Base-by-base conservation (phyloP, 2,797 vertebrate species). In the Tapera naevia region DNA sequence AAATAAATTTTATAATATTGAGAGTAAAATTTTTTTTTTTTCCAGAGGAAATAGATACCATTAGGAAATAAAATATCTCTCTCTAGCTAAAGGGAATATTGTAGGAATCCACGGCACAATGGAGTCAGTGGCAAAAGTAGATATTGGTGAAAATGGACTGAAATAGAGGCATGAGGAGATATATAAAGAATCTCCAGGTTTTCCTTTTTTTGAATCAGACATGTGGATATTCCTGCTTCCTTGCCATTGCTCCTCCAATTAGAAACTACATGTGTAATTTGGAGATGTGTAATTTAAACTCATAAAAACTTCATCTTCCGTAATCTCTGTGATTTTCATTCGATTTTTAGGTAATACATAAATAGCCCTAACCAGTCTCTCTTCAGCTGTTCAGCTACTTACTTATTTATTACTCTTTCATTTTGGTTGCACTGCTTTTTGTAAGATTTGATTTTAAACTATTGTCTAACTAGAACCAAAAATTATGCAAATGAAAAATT, bases 401-500 rank as follows among this genome's bases (percentile, higher is more conserved):
- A 95, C 50, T 93, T 97, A 95, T 93, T 95, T 97, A 96, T 91
- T 91, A 48, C 53, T 41, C 67, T 95, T 88, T 91, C 92, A 89
- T 88, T 91, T 95, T 73, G 37, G 21, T 86, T 95, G 70, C 22
- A 75, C 35, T 91, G 19, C 13, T 93, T 94, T 91, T 75, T 94
- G 57, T 70, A 96, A 88, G 89, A 95, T 83, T 83, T 96, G 30
- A 91, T 94, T 96, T 93, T 94, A 69, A 96, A 80, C 58, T 89
- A 78, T 69, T 92, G 43, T 95, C 86, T 95, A 96, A 96, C 82
- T 87, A 91, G 90, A 97, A 93, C 54, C 97, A 97, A 97, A 91
- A 96, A 94, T 96, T 96, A 96, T 94, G 78, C 81, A 96, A 97
- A 96, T 95, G 85, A 97, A 97, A 97, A 96, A 89, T 96, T 93